A percentile compares a stretch with the other conserved stretches of the same genome.
phyloP scores from a whole-genome alignment of 2,113 vertebrate species.

The Aleadryas rufinucha region DNA sequence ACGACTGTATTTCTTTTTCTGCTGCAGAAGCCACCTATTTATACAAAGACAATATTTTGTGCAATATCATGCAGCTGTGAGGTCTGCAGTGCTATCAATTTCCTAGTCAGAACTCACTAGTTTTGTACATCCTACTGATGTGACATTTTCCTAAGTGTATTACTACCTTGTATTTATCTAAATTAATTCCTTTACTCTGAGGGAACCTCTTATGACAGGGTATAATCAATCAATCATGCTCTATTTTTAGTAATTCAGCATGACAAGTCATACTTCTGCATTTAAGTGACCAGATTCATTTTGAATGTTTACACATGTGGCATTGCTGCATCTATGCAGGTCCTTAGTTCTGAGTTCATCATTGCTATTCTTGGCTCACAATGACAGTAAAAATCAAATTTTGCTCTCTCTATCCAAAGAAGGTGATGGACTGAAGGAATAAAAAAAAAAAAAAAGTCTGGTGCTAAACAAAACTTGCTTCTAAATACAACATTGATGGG shows the following conservation, averaged over 20 bases:
- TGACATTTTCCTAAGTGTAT: slow-evolving; percentile 12
- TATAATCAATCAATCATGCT: slow-evolving; percentile 53
- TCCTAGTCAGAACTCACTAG: neutral
- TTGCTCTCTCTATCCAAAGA: neutral
- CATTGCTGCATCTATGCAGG: neutral
- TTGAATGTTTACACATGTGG: neutral
- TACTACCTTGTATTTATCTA: slow-evolving; percentile 49
- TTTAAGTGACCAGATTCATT: slow-evolving; percentile 6
- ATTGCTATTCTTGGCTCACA: neutral
- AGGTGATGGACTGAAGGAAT: neutral
- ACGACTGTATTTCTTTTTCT: neutral
- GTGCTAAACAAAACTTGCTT: neutral
- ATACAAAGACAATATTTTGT: neutral
- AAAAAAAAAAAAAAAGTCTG: fast-evolving
- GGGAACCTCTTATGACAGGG: neutral
- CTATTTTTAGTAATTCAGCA: slow-evolving; percentile 6
- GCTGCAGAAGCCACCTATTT: neutral
- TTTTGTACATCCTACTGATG: neutral
- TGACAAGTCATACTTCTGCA: neutral
- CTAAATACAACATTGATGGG: neutral
- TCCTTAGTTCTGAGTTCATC: neutral
- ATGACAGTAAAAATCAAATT: neutral
- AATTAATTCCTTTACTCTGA: slow-evolving; percentile 48
- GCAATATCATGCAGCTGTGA: neutral
- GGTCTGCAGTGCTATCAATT: neutral